These are phyloP conservation scores for Gryon sp. DNA, from an alignment of 1,140 invertebrate genomes.

Conservation along the genomic window DNA sequence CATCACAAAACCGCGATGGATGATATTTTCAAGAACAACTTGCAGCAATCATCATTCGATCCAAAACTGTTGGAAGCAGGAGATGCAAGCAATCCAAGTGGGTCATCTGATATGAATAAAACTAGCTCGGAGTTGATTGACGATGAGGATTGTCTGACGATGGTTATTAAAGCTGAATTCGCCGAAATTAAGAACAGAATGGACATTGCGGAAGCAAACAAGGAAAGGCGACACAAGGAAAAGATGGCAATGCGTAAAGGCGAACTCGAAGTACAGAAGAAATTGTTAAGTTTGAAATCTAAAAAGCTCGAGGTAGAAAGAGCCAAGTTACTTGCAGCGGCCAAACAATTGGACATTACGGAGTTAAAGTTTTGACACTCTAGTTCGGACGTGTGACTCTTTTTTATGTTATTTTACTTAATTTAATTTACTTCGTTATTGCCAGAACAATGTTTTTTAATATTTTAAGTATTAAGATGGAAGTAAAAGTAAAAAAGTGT, in stretches of 20 bases:
- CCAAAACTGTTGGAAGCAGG: conserved; percentile 8
- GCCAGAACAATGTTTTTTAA: too few species aligned
- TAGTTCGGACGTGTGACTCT: too few species aligned
- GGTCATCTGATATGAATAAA: too few species aligned
- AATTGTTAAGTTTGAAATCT: conserved; percentile 67
- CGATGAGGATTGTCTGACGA: conserved; percentile 47
- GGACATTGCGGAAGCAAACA: conserved; percentile 58
- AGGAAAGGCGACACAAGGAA: conserved; percentile 70
- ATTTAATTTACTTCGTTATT: too few species aligned
- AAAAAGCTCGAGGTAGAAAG: conserved; percentile 66
- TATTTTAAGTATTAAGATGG: too few species aligned
- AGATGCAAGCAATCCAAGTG: neutral
- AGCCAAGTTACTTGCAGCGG: conserved; percentile 62
- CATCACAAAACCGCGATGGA: conserved; percentile 70
- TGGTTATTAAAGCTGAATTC: conserved; percentile 37
- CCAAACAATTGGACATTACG: conserved; percentile 54
- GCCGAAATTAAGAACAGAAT: conserved; percentile 61
- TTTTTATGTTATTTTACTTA: too few species aligned
- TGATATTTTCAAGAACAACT: conserved; percentile 67
- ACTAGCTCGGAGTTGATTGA: conserved; percentile 31
- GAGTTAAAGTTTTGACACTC: conserved; percentile 19
- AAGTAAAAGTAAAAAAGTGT: too few species aligned
- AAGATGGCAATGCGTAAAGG: conserved; percentile 66
- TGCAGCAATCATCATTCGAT: conserved; percentile 36
- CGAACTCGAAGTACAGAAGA: conserved; percentile 64